phyloP scores from a whole-genome alignment of 2,113 vertebrate genomes.

The Python bivittatus region DNA sequence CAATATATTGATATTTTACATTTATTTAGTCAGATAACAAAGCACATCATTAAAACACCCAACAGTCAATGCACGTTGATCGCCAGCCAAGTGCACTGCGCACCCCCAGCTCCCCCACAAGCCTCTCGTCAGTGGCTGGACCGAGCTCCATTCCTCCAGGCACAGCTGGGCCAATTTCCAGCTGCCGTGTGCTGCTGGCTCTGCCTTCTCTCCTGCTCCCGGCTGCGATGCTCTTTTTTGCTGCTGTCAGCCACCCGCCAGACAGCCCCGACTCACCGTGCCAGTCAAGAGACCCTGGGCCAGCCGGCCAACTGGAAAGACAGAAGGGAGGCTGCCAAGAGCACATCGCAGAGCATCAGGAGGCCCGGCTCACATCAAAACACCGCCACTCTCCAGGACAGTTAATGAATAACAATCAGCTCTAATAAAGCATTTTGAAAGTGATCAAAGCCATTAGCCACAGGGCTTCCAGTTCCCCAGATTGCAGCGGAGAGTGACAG shows the following conservation, averaged over 20 bases:
- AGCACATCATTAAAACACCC: background rate
- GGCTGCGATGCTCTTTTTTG: background rate
- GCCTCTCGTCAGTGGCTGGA: background rate
- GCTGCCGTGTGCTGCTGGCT: background rate
- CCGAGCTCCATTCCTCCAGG: background rate
- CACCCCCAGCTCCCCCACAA: background rate
- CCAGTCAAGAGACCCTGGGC: background rate
- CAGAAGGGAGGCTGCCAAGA: background rate
- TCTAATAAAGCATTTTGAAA: background rate
- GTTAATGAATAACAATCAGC: background rate
- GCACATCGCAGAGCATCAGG: background rate
- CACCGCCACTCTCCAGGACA: background rate
- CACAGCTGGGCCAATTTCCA: background rate
- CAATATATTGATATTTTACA: background rate
- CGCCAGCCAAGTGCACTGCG: background rate
- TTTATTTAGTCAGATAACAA: background rate
- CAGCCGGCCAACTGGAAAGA: background rate
- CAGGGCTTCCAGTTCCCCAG: background rate
- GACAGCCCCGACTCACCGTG: background rate
- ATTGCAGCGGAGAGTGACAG: background rate
- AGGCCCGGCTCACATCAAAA: background rate
- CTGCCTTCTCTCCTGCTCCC: background rate
- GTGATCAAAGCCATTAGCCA: background rate
- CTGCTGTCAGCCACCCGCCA: background rate
- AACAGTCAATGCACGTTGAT: background rate